A percentile compares a stretch with the other conserved stretches of the same genome.
These are phyloP conservation scores for Rafetus swinhoei DNA, from an alignment of 2,113 vertebrate genomes.

Conservation along the genomic window DNA sequence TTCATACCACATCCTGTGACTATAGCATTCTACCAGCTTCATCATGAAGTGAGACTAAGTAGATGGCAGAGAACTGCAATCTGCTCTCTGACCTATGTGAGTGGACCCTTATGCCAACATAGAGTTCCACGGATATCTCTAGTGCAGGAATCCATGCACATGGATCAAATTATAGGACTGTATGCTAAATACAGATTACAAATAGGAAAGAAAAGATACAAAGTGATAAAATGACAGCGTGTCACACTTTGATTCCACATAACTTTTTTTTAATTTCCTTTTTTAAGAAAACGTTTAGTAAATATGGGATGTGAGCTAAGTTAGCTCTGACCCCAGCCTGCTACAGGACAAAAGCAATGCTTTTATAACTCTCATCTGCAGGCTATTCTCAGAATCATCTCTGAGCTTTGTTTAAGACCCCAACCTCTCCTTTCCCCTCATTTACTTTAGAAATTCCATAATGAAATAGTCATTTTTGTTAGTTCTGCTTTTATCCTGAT, in stretches of 20 bases:
- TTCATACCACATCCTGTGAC: neutral
- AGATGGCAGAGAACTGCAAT: fast-evolving
- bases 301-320: neutral
- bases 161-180: neutral
- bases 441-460: neutral
- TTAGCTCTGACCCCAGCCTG: neutral
- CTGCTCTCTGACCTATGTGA: fast-evolving
- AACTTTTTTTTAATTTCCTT: neutral
- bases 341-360: neutral
- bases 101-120: neutral
- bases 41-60: neutral
- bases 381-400: neutral
- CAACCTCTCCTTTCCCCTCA: neutral
- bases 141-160: neutral
- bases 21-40: neutral
- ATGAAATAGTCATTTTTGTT: neutral
- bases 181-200: neutral
- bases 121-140: neutral
- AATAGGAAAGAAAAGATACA: neutral
- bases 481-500: neutral
- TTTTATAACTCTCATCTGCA: neutral
- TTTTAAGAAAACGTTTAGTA: neutral
- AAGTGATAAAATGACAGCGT: neutral
- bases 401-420: neutral
- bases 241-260: neutral